Evolutionary conservation across 37 sponge, comb jelly and placozoan genomes (phyloP), one percentile per base, ranked within the genome.

Genomic region (Cladorhizidae sp.): DNA sequence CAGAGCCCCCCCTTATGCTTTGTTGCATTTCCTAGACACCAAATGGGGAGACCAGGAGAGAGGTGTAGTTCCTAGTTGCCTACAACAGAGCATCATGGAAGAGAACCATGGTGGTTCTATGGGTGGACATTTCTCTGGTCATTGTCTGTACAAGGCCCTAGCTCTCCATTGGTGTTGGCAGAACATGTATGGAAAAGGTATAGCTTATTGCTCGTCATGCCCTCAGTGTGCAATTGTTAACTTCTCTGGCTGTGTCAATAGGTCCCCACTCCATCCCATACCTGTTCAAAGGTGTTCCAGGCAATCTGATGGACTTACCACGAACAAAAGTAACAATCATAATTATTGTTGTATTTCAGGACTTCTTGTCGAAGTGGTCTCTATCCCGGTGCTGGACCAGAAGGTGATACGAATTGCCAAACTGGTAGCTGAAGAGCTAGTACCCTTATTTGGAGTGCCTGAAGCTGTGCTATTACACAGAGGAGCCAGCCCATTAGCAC

Each of bases 71-170:
- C n/a, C n/a, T n/a, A 35, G 0, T 0, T 86, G 80, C 0, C 39
- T 90, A 9, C 29, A 36, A 32, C 12, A 80, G 11, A 25, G 49
- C n/a, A 39, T 90, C n/a, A 15, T 90, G 77, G 45, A 75, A 41
- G 77, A 90, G 79, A 62, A 50, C 52, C 90, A 85, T 64, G 17
- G 72, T 57, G 81, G 90, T 23, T 35, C 49, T 2, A 74, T 84
- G 70, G 62, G 75, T 43, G 90, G 82, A 8, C 90, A 90, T 52
- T 90, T 90, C 54, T 79, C 90, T 21, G 85, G 86, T 29, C 51
- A 55, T 15, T 31, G 76, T 23, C n/a, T 80, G 22, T 85, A 76
- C 74, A 64, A 57, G 25, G 43, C 86, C 6, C 7, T 90, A 0
- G 0, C 43, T 20, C 49, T 18, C 1, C 54, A 42, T 18, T 77